These are phyloP conservation scores for Asobara japonica DNA, from an alignment of 1,140 invertebrate species.

Conservation along the genomic window DNA sequence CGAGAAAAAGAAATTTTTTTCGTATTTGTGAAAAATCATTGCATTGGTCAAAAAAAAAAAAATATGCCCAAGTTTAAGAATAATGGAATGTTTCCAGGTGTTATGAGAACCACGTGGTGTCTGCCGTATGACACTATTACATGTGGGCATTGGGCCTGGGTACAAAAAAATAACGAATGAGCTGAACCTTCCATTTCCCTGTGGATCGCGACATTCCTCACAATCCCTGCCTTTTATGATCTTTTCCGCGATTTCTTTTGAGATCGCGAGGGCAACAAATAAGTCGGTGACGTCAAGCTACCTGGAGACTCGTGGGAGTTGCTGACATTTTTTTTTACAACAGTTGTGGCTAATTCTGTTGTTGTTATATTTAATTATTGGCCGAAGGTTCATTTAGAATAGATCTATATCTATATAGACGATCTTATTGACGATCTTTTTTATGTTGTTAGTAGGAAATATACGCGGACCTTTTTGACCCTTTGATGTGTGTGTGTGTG, in stretches of 20 bases:
- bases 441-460: no score
- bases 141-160: conserved; percentile 22
- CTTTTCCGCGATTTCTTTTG: conserved; percentile 32
- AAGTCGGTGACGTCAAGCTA: conserved; percentile 22
- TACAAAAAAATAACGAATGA: no score
- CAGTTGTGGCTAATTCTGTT: not conserved
- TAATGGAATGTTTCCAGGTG: not conserved
- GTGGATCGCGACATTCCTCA: conserved; percentile 28
- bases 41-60: not conserved
- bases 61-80: not conserved
- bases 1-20: no score
- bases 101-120: conserved; percentile 23
- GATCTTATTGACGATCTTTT: no score
- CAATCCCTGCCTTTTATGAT: conserved; percentile 48
- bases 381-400: no score
- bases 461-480: no score
- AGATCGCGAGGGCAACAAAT: not conserved
- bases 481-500: no score
- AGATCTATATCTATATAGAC: no score
- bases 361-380: not conserved
- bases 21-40: no score
- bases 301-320: not conserved
- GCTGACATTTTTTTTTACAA: not conserved
- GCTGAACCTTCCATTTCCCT: conserved; percentile 4
- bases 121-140: conserved; percentile 19